These are phyloP conservation scores for Chrysomela aeneicollis DNA, from an alignment of 2,888 invertebrate species.

Conservation along the genomic window DNA sequence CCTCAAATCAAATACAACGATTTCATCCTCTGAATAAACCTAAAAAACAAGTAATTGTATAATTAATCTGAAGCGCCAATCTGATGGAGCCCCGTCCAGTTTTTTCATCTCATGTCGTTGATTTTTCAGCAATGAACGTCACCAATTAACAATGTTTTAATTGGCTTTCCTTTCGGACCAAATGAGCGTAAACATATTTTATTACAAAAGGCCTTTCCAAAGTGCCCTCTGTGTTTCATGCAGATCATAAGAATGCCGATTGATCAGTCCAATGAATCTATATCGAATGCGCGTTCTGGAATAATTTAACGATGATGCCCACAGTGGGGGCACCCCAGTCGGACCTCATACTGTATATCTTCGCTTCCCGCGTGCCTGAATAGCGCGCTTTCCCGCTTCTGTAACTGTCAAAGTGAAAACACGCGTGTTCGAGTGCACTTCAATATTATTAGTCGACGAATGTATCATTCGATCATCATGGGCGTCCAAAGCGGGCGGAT, in stretches of 20 bases:
- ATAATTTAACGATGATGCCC: conserved; percentile 60
- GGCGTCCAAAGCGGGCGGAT: too few relatives aligned
- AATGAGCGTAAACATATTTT: conserved; percentile 42
- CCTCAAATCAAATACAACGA: too few relatives aligned
- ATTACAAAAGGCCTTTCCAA: conserved; percentile 36
- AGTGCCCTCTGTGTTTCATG: conserved; percentile 42
- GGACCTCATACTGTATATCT: conserved; percentile 40
- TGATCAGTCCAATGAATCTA: conserved; percentile 56
- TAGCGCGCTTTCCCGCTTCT: background rate
- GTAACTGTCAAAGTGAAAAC: conserved; percentile 22
- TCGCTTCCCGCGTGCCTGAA: conserved; percentile 5
- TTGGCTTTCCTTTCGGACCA: conserved; percentile 39
- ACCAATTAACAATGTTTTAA: conserved; percentile 44
- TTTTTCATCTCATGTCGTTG: background rate
- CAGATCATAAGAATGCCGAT: conserved; percentile 55
- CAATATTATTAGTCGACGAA: background rate
- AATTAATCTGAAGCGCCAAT: too few relatives aligned
- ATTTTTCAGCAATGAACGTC: conserved; percentile 8
- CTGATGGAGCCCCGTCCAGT: background rate
- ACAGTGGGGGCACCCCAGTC: conserved; percentile 37
- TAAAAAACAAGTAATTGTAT: too few relatives aligned
- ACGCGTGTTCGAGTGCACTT: conserved; percentile 21
- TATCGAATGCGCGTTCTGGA: conserved; percentile 57
- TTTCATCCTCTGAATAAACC: too few relatives aligned
- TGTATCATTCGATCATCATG: too few relatives aligned